Evolutionary conservation across 2,113 vertebrate genomes (phyloP).

Genomic region (Cebus imitator): DNA sequence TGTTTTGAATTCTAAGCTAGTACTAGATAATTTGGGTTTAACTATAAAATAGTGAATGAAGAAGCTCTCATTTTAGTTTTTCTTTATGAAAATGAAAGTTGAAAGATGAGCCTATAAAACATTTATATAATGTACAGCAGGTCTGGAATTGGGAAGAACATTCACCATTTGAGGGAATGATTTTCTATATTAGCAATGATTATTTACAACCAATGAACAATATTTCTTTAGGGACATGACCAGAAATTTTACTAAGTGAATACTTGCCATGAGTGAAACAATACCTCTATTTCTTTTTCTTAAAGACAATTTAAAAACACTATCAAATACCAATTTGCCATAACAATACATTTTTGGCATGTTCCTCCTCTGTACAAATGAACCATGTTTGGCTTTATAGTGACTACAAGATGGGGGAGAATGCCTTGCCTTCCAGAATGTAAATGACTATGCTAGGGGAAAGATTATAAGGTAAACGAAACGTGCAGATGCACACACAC

Average conservation of each 20-base stretch:
- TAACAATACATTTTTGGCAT: not conserved
- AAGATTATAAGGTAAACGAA: not conserved
- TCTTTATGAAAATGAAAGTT: slow-evolving; percentile 43
- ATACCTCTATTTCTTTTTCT: not conserved
- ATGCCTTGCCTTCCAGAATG: not conserved
- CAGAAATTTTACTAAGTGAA: not conserved
- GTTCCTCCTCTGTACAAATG: not conserved
- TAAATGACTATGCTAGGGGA: not conserved
- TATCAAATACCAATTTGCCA: not conserved
- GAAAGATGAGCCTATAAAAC: not conserved
- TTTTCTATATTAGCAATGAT: not conserved
- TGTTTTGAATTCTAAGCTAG: slow-evolving; percentile 3
- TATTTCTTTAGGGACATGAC: not conserved
- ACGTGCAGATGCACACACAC: not conserved
- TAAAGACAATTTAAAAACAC: not conserved
- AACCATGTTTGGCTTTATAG: not conserved
- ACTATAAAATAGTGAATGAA: not conserved
- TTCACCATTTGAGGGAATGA: not conserved
- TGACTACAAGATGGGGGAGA: not conserved
- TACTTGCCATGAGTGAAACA: not conserved
- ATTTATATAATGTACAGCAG: not conserved
- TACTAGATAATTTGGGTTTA: slow-evolving; percentile 5
- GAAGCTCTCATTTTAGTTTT: slow-evolving; percentile 8
- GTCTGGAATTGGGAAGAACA: not conserved
- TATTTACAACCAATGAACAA: not conserved